Conservation (phyloP, 2,888 invertebrate species). For the Microplitis manilae region DNA sequence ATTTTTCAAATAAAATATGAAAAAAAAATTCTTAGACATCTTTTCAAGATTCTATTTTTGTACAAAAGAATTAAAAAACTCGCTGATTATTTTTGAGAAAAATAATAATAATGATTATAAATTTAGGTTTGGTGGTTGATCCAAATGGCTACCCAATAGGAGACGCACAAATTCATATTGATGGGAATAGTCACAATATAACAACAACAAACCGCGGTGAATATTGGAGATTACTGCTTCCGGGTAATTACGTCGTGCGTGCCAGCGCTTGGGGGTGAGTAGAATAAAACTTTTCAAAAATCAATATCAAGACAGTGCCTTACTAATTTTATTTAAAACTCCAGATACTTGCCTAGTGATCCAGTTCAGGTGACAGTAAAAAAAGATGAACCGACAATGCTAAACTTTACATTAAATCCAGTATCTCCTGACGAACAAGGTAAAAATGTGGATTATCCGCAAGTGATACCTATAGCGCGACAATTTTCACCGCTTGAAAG, state of each 20-base stretch:
- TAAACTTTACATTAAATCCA: slow-evolving; percentile 71
- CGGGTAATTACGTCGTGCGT: slow-evolving; percentile 86
- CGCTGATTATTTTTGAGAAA: background rate
- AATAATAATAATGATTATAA: slow-evolving; percentile 54
- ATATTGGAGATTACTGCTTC: slow-evolving; percentile 94
- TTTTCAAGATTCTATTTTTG: too few relatives aligned
- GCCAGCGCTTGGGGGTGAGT: slow-evolving; percentile 82
- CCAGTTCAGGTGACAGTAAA: slow-evolving; percentile 67
- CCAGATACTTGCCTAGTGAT: slow-evolving; percentile 74
- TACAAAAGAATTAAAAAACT: background rate
- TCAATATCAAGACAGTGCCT: background rate
- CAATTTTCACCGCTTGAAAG: slow-evolving; percentile 58
- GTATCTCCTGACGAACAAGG: slow-evolving; percentile 63
- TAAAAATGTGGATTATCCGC: slow-evolving; percentile 65
- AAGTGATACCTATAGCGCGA: slow-evolving; percentile 60
- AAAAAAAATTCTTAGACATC: background rate
- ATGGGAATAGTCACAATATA: slow-evolving; percentile 86
- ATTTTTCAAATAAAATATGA: too few relatives aligned
- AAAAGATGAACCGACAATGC: slow-evolving; percentile 67
- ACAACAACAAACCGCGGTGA: slow-evolving; percentile 87
- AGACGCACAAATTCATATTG: slow-evolving; percentile 84
- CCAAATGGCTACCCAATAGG: slow-evolving; percentile 77
- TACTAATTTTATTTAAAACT: background rate
- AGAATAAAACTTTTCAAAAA: background rate
- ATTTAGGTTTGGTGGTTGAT: slow-evolving; percentile 78